phyloP scores from a whole-genome alignment of 2,888 invertebrate species.

The Drosophila acutilabella region DNA sequence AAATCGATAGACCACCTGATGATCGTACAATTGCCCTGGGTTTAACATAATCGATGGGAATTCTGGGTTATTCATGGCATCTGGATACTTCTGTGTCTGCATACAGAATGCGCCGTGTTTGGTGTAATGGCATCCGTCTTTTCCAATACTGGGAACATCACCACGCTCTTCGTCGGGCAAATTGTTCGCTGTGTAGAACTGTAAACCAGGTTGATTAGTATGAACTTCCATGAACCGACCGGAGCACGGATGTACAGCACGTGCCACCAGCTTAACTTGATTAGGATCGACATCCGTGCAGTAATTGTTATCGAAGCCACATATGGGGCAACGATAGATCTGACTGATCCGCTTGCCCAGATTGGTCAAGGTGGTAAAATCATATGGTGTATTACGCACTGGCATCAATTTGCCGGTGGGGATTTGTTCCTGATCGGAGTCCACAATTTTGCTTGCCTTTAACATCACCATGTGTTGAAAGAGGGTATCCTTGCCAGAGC shows the following conservation, averaged over 20 bases:
- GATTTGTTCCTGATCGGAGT: constrained; percentile 89
- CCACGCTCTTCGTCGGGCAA: constrained; percentile 88
- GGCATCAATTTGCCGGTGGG: constrained; percentile 90
- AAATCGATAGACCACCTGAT: constrained; percentile 83
- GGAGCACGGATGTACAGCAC: constrained; percentile 88
- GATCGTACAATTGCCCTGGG: constrained; percentile 90
- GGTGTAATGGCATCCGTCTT: constrained; percentile 89
- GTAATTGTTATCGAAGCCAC: constrained; percentile 67
- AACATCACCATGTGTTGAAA: constrained; percentile 90
- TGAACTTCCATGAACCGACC: constrained; percentile 92
- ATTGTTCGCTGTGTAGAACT: constrained; percentile 93
- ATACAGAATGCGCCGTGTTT: constrained; percentile 93
- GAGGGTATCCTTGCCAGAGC: constrained; percentile 86
- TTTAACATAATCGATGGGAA: constrained; percentile 90
- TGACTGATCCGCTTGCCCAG: constrained; percentile 89
- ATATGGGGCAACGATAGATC: constrained; percentile 87
- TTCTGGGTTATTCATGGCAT: constrained; percentile 92
- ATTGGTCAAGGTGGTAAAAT: constrained; percentile 89
- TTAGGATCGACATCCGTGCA: constrained; percentile 63
- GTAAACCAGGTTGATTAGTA: constrained; percentile 95
- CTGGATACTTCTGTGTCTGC: constrained; percentile 96
- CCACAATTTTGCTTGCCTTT: constrained; percentile 91
- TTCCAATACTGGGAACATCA: constrained; percentile 88
- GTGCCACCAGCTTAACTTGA: constrained; percentile 87
- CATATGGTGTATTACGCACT: constrained; percentile 90